These are phyloP conservation scores for Andrena chrysosceles DNA, from an alignment of 2,888 invertebrate genomes.

Conservation along the genomic window DNA sequence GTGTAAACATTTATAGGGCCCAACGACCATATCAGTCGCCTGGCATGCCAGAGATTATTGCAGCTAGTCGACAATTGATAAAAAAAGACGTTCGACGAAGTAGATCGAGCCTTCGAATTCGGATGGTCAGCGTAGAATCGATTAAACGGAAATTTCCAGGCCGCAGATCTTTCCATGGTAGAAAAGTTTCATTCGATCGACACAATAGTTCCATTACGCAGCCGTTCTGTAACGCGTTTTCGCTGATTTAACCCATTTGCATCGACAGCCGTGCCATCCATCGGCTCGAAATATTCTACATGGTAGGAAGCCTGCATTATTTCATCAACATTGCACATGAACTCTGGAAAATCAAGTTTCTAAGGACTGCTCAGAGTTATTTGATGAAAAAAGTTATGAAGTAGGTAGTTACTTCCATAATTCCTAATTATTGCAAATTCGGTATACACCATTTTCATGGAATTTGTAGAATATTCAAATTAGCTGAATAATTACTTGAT, in stretches of 20 bases:
- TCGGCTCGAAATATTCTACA: conserved; percentile 18
- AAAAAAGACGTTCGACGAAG: conserved; percentile 16
- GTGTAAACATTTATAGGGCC: neutral
- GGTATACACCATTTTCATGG: no score
- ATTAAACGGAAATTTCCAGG: conserved; percentile 75
- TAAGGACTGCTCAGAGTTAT: neutral
- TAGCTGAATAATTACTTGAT: no score
- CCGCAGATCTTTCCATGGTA: conserved; percentile 45
- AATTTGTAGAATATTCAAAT: no score
- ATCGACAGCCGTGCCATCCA: conserved; percentile 26
- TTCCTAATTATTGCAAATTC: no score
- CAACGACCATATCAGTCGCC: neutral
- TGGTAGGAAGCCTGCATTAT: conserved; percentile 6
- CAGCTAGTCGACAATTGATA: conserved; percentile 15
- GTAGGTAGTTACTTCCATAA: no score
- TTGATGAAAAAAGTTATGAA: neutral
- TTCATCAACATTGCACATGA: neutral
- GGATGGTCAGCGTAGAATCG: conserved; percentile 39
- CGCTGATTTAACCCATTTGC: conserved; percentile 59
- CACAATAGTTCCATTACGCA: conserved; percentile 64
- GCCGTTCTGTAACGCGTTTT: conserved; percentile 51
- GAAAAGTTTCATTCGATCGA: conserved; percentile 59
- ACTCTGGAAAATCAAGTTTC: neutral
- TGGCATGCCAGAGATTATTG: conserved; percentile 8
- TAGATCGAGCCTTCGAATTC: conserved; percentile 19